Evolutionary conservation across 2,113 vertebrate genomes (phyloP).

Genomic region (Crocuta crocuta): DNA sequence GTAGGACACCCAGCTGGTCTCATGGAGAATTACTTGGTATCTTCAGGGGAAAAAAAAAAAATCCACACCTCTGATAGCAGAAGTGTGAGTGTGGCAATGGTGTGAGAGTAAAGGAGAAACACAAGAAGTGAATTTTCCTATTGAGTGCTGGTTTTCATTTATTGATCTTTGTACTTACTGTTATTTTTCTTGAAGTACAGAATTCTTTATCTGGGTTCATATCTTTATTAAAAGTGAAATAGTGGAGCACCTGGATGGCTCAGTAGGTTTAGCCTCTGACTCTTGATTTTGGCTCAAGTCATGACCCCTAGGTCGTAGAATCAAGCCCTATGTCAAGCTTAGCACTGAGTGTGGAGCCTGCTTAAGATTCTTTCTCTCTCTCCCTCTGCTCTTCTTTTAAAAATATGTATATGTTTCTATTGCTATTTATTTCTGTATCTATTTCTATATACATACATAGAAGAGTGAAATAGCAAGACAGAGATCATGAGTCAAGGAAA

Average conservation of each 20-base stretch:
- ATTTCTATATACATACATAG: too few species aligned
- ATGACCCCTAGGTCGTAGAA: too few species aligned
- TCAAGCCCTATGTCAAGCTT: too few species aligned
- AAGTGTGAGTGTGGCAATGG: background rate
- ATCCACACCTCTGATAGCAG: background rate
- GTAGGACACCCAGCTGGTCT: background rate
- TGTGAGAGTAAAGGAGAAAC: background rate
- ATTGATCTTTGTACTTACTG: background rate
- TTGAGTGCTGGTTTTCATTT: background rate
- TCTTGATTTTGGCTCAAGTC: too few species aligned
- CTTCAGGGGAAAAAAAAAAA: background rate
- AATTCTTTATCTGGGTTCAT: background rate
- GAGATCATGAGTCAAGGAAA: slow-evolving; percentile 5
- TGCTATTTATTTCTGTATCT: too few species aligned
- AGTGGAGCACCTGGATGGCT: background rate
- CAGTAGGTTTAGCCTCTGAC: too few species aligned
- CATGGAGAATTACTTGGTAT: background rate
- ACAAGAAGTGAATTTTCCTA: background rate
- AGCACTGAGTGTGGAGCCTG: too few species aligned
- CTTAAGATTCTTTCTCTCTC: too few species aligned
- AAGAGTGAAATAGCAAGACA: background rate
- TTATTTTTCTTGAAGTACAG: background rate
- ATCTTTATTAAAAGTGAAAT: background rate
- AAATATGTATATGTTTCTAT: too few species aligned
- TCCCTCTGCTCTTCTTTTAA: too few species aligned